These are phyloP conservation scores for Scaptomyza polygonia DNA, from an alignment of 2,888 invertebrate genomes.

Conservation along the genomic window DNA sequence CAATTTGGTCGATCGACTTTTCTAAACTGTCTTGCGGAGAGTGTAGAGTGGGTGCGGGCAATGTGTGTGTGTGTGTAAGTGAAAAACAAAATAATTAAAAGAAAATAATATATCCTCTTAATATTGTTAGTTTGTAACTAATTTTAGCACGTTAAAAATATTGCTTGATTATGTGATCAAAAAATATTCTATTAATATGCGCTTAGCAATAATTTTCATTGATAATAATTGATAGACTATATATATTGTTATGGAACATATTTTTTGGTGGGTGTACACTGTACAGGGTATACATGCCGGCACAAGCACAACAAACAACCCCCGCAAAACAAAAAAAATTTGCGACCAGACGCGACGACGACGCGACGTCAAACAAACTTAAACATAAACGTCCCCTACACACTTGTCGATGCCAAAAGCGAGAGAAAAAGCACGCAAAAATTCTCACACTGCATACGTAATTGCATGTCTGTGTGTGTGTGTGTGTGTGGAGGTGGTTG, in stretches of 20 bases:
- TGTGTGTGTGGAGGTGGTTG: constrained; percentile 49
- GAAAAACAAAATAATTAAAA: constrained; percentile 38
- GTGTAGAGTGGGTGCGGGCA: constrained; percentile 21
- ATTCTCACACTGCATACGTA: constrained; percentile 37
- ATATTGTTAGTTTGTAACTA: neutral
- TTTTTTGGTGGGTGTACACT: neutral
- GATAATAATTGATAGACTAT: too few species aligned
- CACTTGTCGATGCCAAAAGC: constrained; percentile 71
- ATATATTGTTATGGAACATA: neutral
- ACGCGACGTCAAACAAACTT: constrained; percentile 52
- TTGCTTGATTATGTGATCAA: too few species aligned
- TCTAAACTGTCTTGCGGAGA: constrained; percentile 2
- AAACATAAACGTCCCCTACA: constrained; percentile 49
- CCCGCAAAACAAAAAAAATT: constrained; percentile 77
- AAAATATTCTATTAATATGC: too few species aligned
- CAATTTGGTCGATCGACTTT: constrained; percentile 30
- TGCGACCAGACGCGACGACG: constrained; percentile 60
- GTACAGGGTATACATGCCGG: constrained; percentile 5
- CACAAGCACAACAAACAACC: constrained; percentile 62
- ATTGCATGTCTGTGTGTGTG: constrained; percentile 46
- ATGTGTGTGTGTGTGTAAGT: constrained; percentile 35
- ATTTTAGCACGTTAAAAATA: too few species aligned
- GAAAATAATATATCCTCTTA: neutral
- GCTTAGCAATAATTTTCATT: too few species aligned
- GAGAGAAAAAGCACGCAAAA: constrained; percentile 46